Evolutionary conservation across 2,113 vertebrate species (phyloP).

Genomic region (Mastomys coucha): DNA sequence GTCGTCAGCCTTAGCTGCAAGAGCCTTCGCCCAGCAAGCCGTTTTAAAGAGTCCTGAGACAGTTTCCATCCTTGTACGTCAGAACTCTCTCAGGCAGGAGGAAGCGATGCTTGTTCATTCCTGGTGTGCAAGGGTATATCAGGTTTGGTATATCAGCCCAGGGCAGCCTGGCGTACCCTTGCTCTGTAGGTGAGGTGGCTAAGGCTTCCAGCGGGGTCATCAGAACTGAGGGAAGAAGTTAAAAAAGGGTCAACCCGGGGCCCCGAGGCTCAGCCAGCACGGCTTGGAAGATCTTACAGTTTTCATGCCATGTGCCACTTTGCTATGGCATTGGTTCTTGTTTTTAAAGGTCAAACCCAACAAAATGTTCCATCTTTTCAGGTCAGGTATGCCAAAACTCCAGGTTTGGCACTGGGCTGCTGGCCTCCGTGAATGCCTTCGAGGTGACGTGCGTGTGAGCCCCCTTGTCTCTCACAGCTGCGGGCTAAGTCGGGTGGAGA

Average conservation of each 20-base stretch:
- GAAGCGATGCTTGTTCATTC: background rate
- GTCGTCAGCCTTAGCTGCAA: too few relatives aligned
- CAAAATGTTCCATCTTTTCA: background rate
- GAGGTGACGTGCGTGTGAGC: background rate
- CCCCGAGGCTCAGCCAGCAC: background rate
- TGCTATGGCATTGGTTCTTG: background rate
- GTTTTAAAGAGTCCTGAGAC: background rate
- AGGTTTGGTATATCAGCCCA: rapidly evolving
- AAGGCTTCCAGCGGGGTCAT: background rate
- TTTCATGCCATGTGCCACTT: background rate
- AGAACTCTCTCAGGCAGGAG: background rate
- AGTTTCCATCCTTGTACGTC: background rate
- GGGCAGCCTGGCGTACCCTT: background rate
- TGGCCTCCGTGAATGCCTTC: slow-evolving; percentile 1
- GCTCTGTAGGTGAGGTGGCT: background rate
- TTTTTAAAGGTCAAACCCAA: slow-evolving; percentile 64
- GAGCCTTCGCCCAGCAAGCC: background rate
- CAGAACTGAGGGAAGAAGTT: background rate
- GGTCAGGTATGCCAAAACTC: slow-evolving; percentile 43
- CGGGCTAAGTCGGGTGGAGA: slow-evolving; percentile 39
- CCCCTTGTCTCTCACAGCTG: slow-evolving; percentile 4
- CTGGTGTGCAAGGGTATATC: background rate
- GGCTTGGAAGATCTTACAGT: background rate
- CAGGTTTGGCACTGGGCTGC: slow-evolving; percentile 8
- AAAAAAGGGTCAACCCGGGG: background rate